Evolutionary conservation across 2,797 vertebrate genomes (phyloP).

Genomic region (Rhodeus uyekii): DNA sequence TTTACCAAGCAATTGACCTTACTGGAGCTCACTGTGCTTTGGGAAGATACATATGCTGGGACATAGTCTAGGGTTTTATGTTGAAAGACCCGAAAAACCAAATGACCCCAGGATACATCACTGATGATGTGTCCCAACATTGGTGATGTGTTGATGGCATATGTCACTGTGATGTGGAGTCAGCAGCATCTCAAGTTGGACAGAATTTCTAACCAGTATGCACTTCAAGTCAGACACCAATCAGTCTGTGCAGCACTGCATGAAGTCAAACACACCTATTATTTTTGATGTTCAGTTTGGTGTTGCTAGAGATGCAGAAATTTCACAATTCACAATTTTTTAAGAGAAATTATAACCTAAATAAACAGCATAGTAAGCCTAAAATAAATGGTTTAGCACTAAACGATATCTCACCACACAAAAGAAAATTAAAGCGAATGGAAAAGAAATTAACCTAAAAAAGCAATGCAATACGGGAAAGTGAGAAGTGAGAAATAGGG

Average conservation of each 20-base stretch:
- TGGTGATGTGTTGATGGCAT: background rate
- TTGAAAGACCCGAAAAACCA: no score
- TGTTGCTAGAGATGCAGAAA: background rate
- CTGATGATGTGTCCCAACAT: no score
- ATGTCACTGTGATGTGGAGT: background rate
- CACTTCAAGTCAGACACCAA: background rate
- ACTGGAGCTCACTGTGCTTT: background rate
- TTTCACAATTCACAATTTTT: background rate
- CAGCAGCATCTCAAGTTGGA: background rate
- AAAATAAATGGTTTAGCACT: background rate
- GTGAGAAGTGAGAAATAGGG: conserved; percentile 10
- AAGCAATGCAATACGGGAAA: background rate
- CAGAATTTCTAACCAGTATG: background rate
- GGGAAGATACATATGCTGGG: background rate
- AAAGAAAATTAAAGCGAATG: background rate
- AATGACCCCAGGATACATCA: no score
- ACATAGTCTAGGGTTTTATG: no score
- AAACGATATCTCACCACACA: background rate
- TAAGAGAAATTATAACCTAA: background rate
- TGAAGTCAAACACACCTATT: background rate
- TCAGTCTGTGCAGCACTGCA: background rate
- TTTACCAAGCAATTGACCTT: background rate
- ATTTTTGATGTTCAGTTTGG: background rate
- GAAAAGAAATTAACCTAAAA: background rate
- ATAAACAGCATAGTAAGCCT: background rate